phyloP scores from a whole-genome alignment of 2,113 vertebrate genomes.

The Oreamnos americanus region DNA sequence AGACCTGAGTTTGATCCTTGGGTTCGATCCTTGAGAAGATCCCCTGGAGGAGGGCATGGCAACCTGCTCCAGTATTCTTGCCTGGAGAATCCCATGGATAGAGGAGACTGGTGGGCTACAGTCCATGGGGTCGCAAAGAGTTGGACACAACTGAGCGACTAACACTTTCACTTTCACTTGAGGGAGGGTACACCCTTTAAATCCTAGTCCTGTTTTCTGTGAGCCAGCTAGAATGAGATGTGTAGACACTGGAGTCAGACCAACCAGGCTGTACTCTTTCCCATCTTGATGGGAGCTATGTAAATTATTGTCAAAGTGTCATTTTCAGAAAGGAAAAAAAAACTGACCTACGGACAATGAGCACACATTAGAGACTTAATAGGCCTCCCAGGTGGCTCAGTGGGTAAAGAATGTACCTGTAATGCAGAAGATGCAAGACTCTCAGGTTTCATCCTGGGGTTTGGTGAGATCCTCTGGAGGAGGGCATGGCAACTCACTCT shows the following conservation, averaged over 20 bases:
- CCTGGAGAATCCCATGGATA: not conserved
- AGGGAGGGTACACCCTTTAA: not conserved
- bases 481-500: not conserved
- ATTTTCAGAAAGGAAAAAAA: not conserved
- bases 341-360: not conserved
- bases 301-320: not conserved
- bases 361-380: not conserved
- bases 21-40: not conserved
- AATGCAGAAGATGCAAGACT: not conserved
- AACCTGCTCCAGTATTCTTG: not conserved
- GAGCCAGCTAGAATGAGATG: not conserved
- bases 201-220: not conserved
- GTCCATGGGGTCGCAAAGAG: not conserved
- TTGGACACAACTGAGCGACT: not conserved
- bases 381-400: not conserved
- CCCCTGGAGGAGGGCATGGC: not conserved
- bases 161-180: not conserved
- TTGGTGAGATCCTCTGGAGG: not conserved
- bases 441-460: not conserved
- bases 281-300: not conserved
- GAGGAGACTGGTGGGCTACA: not conserved
- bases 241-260: not conserved
- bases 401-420: not conserved
- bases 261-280: not conserved
- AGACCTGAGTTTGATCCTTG: not conserved